phyloP scores from a whole-genome alignment of 1,140 invertebrate genomes.

The Phocides pigmalion region DNA sequence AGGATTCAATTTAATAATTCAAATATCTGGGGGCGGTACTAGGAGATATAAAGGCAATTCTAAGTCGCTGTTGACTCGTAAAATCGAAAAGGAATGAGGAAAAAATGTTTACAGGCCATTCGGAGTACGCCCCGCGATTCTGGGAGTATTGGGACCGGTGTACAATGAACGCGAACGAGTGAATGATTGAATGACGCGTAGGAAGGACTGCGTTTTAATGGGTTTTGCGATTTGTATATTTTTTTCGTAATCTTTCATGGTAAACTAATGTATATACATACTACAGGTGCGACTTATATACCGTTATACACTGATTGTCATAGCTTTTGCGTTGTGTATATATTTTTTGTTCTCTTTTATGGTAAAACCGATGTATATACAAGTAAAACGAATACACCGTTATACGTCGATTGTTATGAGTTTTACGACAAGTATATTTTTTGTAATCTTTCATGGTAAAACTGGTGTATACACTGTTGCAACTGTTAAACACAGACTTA shows the following conservation, averaged over 20 bases:
- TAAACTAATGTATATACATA: background rate
- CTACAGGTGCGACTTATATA: too few relatives aligned
- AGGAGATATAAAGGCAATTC: constrained; percentile 61
- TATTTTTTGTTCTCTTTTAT: too few relatives aligned
- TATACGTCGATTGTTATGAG: too few relatives aligned
- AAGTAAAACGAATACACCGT: too few relatives aligned
- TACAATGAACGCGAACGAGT: constrained; percentile 32
- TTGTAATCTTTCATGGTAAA: too few relatives aligned
- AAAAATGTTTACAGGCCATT: constrained; percentile 66
- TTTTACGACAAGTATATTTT: too few relatives aligned
- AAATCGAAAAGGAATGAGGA: constrained; percentile 58
- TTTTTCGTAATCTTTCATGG: background rate
- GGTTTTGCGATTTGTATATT: background rate
- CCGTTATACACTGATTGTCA: too few relatives aligned
- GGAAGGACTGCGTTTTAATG: background rate
- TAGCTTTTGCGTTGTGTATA: too few relatives aligned
- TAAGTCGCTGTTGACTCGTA: constrained; percentile 57
- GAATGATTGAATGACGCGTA: background rate
- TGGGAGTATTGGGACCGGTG: constrained; percentile 47
- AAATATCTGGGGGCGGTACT: constrained; percentile 47
- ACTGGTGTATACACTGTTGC: too few relatives aligned
- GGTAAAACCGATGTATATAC: too few relatives aligned
- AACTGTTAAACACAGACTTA: too few relatives aligned
- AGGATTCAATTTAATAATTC: constrained; percentile 64
- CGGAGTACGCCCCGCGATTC: constrained; percentile 42